These are phyloP conservation scores for Glaucidium brasilianum DNA, from an alignment of 2,113 vertebrate genomes.

Conservation along the genomic window DNA sequence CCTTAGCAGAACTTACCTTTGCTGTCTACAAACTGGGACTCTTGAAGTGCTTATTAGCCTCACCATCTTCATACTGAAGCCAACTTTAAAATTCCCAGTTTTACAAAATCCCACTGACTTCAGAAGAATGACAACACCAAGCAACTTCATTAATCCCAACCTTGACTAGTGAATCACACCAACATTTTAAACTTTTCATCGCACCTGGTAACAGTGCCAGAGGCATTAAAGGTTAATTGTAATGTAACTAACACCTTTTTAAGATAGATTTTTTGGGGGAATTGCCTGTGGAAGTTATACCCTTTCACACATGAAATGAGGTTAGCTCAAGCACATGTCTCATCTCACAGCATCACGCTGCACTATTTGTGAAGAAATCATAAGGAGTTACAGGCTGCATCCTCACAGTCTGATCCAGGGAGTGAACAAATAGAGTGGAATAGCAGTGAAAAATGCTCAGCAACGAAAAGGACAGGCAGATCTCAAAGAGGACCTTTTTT, in stretches of 20 bases:
- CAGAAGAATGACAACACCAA: not conserved
- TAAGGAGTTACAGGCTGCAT: not conserved
- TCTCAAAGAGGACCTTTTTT: rapidly evolving
- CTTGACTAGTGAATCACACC: not conserved
- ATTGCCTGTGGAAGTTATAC: not conserved
- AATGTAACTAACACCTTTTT: not conserved
- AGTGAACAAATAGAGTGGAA: not conserved
- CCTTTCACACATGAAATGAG: not conserved
- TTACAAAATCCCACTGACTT: not conserved
- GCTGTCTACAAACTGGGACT: not conserved
- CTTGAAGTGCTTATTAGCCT: not conserved
- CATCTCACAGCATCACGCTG: not conserved
- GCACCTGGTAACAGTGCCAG: not conserved
- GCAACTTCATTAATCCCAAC: not conserved
- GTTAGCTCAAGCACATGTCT: not conserved
- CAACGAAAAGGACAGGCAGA: not conserved
- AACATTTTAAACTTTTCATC: not conserved
- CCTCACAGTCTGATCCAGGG: not conserved
- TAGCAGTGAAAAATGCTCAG: not conserved
- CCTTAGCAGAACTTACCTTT: not conserved
- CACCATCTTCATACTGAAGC: not conserved
- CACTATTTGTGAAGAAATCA: not conserved
- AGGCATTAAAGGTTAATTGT: not conserved
- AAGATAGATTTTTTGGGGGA: not conserved
- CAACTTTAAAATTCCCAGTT: not conserved